phyloP scores from a whole-genome alignment of 2,797 vertebrate species.

The Pseudochaenichthys georgianus region DNA sequence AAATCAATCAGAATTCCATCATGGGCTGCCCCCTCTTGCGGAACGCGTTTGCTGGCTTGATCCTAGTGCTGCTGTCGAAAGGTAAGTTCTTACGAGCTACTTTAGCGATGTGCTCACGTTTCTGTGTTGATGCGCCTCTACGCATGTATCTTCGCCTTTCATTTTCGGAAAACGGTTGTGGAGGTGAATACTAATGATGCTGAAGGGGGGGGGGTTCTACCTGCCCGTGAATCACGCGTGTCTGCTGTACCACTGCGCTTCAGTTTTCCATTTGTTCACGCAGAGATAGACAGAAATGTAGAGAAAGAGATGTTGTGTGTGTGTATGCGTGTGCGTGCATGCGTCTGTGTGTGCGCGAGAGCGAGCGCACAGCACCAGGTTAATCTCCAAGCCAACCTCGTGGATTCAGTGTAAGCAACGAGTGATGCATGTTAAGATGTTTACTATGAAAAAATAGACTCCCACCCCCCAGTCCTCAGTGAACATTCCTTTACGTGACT shows the following conservation, averaged over 20 bases:
- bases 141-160: constrained; percentile 57
- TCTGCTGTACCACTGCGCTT: constrained; percentile 59
- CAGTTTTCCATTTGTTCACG: constrained; percentile 57
- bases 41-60: constrained; percentile 78
- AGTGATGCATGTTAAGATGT: constrained; percentile 73
- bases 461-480: constrained; percentile 22
- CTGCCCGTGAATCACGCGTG: constrained; percentile 78
- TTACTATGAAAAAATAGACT: constrained; percentile 46
- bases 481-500: constrained; percentile 79
- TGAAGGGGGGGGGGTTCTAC: constrained; percentile 61
- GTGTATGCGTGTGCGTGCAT: constrained; percentile 11
- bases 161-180: constrained; percentile 68
- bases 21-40: constrained; percentile 83
- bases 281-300: constrained; percentile 20
- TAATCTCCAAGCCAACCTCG: constrained; percentile 63
- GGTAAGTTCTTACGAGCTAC: constrained; percentile 80
- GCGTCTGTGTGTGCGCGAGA: constrained; percentile 23
- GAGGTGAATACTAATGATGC: constrained; percentile 85
- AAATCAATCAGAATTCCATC: constrained; percentile 77
- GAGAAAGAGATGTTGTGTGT: background rate
- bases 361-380: constrained; percentile 59
- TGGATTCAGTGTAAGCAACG: constrained; percentile 58
- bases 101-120: constrained; percentile 50
- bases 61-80: constrained; percentile 82
- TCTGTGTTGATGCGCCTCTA: constrained; percentile 42